A percentile compares a stretch with the other conserved stretches of the same genome.
Conservation (phyloP, 1,140 invertebrate species). For the Cydia strobilella region DNA sequence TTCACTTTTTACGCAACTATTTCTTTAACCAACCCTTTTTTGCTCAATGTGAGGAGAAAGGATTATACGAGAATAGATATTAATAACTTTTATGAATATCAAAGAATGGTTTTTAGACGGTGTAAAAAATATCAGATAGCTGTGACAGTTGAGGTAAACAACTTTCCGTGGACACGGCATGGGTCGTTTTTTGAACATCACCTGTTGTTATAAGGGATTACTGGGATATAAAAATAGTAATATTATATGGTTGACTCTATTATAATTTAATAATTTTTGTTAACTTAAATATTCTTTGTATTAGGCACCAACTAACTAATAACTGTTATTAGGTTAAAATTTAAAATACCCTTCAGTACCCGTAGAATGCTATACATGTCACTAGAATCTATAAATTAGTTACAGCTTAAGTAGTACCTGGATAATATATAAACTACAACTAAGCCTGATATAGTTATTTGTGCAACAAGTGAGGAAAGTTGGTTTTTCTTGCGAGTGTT, state of each 20-base stretch:
- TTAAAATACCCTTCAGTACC: too few species aligned
- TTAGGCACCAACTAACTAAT: too few species aligned
- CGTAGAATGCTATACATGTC: background rate
- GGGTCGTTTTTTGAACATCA: constrained; percentile 57
- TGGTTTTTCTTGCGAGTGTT: too few species aligned
- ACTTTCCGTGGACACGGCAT: constrained; percentile 52
- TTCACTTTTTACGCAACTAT: constrained; percentile 55
- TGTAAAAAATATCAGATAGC: constrained; percentile 61
- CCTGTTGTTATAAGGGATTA: constrained; percentile 50
- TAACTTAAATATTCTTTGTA: too few species aligned
- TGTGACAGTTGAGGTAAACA: constrained; percentile 68
- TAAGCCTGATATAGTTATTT: too few species aligned
- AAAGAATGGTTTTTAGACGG: constrained; percentile 46
- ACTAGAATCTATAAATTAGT: too few species aligned
- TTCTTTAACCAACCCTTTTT: constrained; percentile 49
- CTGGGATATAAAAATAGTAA: background rate
- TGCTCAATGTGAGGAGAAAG: constrained; percentile 43
- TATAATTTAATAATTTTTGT: too few species aligned
- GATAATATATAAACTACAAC: too few species aligned
- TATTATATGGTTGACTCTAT: background rate
- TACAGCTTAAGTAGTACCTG: too few species aligned
- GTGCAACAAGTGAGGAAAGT: too few species aligned
- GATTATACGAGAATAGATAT: constrained; percentile 45
- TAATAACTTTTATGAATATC: constrained; percentile 51
- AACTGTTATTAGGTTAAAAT: too few species aligned